Base-by-base conservation (phyloP, 1,140 invertebrate species). In the Drosophila subobscura region DNA sequence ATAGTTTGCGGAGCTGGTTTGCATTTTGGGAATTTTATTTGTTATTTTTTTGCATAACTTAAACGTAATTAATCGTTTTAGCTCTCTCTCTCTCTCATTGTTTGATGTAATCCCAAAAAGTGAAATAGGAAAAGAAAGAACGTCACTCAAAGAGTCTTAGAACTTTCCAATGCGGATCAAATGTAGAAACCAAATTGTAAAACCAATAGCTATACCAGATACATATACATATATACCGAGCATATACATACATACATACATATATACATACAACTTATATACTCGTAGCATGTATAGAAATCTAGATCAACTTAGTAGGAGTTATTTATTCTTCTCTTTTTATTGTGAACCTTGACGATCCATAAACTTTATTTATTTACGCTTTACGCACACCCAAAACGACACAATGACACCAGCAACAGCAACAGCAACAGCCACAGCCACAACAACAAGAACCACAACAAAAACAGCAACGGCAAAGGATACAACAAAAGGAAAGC, bases 401-500 rank as follows among this genome's bases (percentile, higher is more conserved):
- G 33, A 64, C 22, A 58, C 67, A 67, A 54, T 47, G 53, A 55
- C 25, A 68, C 51, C 63, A 59, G 3, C 65, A 59, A 50, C 33
- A 54, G 53, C 49, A 61, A 72, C 29, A 71, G 22, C 44, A 65
- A 40, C 59, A 49, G 25, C n/a, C 61, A 67, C 40, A 55, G 27
- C 27, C 50, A 71, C 66, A 40, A 70, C 44, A 29, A 27, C 5
- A 27, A 27, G 44, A 4, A 46, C 4, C 25, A 27, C 52, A 70
- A 41, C 23, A 49, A 60, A 46, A 49, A 61, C 20, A 72, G 16
- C 41, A 63, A 42, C 68, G 40, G 22, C 23, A 67, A 66, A 23
- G 54, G 25, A 23, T 47, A 70, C 65, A 37, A 67, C 42, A 33
- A 56, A 57, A 61, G 68, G 60, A 56, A 64, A 45, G 47, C 70